These are phyloP conservation scores for Subacronicta megacephala DNA, from an alignment of 2,888 invertebrate genomes.

Conservation along the genomic window DNA sequence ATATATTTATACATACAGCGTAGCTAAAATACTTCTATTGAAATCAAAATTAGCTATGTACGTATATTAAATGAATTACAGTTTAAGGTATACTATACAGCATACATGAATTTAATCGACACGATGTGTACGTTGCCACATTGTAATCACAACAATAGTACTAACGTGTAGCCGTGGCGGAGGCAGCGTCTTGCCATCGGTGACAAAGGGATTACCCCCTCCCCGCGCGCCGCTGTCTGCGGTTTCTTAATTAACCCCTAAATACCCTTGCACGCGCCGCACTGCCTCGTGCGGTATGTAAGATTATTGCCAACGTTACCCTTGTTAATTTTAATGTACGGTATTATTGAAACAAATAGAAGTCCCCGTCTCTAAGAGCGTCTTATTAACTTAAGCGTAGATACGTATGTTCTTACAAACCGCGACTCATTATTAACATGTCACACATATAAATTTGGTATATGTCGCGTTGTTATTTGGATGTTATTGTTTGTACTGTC, in stretches of 20 bases:
- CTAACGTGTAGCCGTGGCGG: conserved; percentile 59
- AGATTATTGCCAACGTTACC: conserved; percentile 85
- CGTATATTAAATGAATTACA: conserved; percentile 9
- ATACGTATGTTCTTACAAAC: conserved; percentile 50
- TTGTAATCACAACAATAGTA: conserved; percentile 69
- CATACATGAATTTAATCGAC: conserved; percentile 47
- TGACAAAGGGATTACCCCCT: conserved; percentile 85
- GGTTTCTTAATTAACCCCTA: conserved; percentile 89
- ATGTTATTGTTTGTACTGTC: conserved; percentile 49
- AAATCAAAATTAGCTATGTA: too few relatives aligned
- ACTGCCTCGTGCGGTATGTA: conserved; percentile 74
- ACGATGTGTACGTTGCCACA: conserved; percentile 50
- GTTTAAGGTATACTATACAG: conserved; percentile 26
- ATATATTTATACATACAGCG: background rate
- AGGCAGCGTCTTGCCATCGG: conserved; percentile 76
- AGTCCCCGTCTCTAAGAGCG: conserved; percentile 66
- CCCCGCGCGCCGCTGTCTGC: conserved; percentile 75
- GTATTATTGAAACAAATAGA: conserved; percentile 84
- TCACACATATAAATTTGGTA: conserved; percentile 32
- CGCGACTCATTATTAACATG: conserved; percentile 60
- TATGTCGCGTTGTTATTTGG: conserved; percentile 21
- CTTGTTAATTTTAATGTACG: conserved; percentile 85
- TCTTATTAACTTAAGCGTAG: conserved; percentile 67
- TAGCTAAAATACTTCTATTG: too few relatives aligned
- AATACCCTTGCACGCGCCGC: conserved; percentile 80